Percentiles rank a stretch among this genome's conserved stretches.
phyloP scores from a whole-genome alignment of 2,888 invertebrate genomes.

The Dolomedes plantarius region DNA sequence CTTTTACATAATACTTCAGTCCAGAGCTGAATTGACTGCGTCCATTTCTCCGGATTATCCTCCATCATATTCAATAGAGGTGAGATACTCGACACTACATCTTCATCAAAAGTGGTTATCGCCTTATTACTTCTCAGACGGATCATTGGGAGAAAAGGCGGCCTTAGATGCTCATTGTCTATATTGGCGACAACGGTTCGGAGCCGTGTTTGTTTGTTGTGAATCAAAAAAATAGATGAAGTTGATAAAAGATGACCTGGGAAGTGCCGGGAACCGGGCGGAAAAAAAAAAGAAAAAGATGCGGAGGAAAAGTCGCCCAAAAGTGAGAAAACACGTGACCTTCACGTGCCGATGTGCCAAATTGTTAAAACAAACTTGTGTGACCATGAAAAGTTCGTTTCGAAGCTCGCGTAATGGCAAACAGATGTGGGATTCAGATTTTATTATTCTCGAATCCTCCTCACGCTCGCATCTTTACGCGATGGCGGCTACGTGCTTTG shows the following conservation, averaged over 20 bases:
- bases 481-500: constrained; percentile 1
- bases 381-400: constrained; percentile 53
- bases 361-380: constrained; percentile 38
- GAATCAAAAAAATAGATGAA: constrained; percentile 25
- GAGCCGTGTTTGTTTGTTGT: constrained; percentile 63
- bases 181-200: constrained; percentile 36
- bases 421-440: constrained; percentile 43
- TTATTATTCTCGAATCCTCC: constrained; percentile 16
- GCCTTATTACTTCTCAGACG: not conserved
- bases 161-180: constrained; percentile 28
- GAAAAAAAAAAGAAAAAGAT: not conserved
- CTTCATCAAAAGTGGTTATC: too few species aligned
- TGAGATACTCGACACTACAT: too few species aligned
- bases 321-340: constrained; percentile 34
- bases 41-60: too few species aligned
- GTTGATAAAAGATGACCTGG: constrained; percentile 45
- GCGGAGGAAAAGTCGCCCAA: not conserved
- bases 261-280: not conserved
- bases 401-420: constrained; percentile 44
- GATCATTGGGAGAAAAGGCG: constrained; percentile 25
- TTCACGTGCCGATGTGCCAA: constrained; percentile 59
- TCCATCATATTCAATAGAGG: too few species aligned
- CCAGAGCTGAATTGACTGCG: too few species aligned
- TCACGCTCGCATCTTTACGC: not conserved
- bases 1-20: too few species aligned